Evolutionary conservation across 2,888 invertebrate species (phyloP), one percentile per base, ranked within the genome.

Genomic region (Willowsia nigromaculata): DNA sequence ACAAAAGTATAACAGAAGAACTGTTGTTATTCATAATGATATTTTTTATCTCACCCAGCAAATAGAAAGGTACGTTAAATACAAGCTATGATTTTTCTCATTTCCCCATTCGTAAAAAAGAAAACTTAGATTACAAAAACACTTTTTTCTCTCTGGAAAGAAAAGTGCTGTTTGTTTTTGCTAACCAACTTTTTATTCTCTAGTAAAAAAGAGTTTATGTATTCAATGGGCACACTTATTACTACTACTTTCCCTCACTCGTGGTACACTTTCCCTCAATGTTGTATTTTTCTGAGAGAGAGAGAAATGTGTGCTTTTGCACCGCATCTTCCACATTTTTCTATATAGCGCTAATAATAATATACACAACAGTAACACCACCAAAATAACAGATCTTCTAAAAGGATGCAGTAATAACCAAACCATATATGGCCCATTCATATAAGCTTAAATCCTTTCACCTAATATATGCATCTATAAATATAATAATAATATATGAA

Each of bases 111-210:
- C 87, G 81, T 87, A 90, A 90, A 85, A 74, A 37, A 37, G 9
- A 9, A 90, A 91, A 91, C 90, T 90, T 88, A 91, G 91, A 91
- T 90, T 91, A 91, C 91, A 91, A 90, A 91, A 91, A 88, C 91
- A 90, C 18, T 25, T 9, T 59, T 68, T 90, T 90, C 9, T 37
- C 90, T 85, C 74, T 83, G 85, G 81, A 90, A 90, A 90, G 85
- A 90, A 80, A 84, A 89, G 85, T 84, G 22, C 47, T 89, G 88
- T 91, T 88, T 91, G 90, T 91, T 91, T 91, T 89, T 90, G 86
- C 90, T 90, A 91, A 90, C 90, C 90, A 90, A 91, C 89, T 90
- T 90, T 90, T 50, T 84, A 53, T 90, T 90, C 81, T 85, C 88
- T 84, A 86, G 68, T 86, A 91, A 90, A 91, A 90, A 88, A 85